Evolutionary conservation across 2,113 vertebrate genomes (phyloP), one percentile per base, ranked within the genome.

Genomic region (Poecile atricapillus): DNA sequence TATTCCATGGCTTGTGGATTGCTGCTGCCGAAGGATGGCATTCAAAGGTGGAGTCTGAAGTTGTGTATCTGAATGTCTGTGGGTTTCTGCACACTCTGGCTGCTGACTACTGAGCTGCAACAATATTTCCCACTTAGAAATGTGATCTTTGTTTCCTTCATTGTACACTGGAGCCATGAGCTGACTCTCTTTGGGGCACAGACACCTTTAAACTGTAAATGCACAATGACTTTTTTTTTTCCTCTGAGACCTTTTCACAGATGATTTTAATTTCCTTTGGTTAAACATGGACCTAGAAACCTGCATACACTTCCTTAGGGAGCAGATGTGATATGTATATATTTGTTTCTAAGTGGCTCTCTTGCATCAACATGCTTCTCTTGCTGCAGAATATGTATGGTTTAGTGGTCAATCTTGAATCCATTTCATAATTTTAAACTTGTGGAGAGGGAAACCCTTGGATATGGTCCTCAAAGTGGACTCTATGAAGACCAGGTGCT

Each of bases 401-500:
- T 91, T 95, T 91, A 95, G 95, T 96, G 96, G 96, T 97, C 95
- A 84, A 35, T 85, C 93, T 83, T 71, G 83, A 92, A 95, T 95
- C 79, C 94, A 97, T 97, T 97, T 97, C 96, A 96, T 67, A 44
- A 75, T 58, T 83, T 81, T 75, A 56, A 76, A 46, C 67, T 85
- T 81, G 25, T 63, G 78, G n/a, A 63, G 50, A 74, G 41, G 27
- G 46, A 69, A 46, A 20, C 75, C 74, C 18, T 60, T 73, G 79
- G 67, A 60, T 49, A 30, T 8, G 7, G 63, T 47, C 52, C 78
- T 94, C 47, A 11, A 15, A 52, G 4, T 5, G 4, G 70, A 59
- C 76, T 74, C 76, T 21, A 4, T 50, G 47, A 74, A 55, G n/a
- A 76, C 4, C 35, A 10, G n/a, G 21, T 37, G 55, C 71, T 78